phyloP scores from a whole-genome alignment of 35 echinoderm and acorn worm genomes.

The Acanthaster planci region DNA sequence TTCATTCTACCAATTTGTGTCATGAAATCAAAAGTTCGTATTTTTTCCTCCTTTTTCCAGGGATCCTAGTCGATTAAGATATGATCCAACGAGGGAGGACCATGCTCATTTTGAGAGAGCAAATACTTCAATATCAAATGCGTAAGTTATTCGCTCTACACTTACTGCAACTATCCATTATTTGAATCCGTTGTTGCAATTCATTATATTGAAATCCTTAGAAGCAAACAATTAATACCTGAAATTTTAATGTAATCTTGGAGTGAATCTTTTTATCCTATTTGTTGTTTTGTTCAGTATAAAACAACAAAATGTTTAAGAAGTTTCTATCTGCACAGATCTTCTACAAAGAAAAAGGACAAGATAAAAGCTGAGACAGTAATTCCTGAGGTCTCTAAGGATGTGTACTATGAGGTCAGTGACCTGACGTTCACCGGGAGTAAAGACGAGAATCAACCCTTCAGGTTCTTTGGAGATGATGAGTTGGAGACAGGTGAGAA shows the following conservation, averaged over 20 bases:
- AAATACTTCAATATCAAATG: not conserved
- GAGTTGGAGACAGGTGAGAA: constrained; percentile 15
- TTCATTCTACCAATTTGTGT: too few relatives aligned
- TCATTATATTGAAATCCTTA: too few relatives aligned
- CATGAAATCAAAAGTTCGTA: not conserved
- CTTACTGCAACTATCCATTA: too few relatives aligned
- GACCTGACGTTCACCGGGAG: not conserved
- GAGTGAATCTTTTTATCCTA: too few relatives aligned
- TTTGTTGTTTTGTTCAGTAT: too few relatives aligned
- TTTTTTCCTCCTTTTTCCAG: constrained; percentile 25
- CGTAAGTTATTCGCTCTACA: not conserved
- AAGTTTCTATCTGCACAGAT: too few relatives aligned
- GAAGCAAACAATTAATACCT: too few relatives aligned
- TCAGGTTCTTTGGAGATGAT: constrained; percentile 61
- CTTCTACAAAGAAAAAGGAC: too few relatives aligned
- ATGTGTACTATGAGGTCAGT: constrained; percentile 79
- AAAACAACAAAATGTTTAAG: too few relatives aligned
- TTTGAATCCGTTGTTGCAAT: too few relatives aligned
- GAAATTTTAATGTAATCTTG: too few relatives aligned
- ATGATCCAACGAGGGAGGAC: constrained; percentile 78
- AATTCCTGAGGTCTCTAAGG: constrained; percentile 77
- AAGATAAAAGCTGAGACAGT: constrained; percentile 22
- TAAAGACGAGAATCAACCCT: constrained; percentile 2
- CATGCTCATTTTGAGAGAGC: constrained; percentile 59
- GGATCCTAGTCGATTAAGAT: constrained; percentile 56